phyloP scores from a whole-genome alignment of 2,113 vertebrate genomes.

The Casuarius casuarius region DNA sequence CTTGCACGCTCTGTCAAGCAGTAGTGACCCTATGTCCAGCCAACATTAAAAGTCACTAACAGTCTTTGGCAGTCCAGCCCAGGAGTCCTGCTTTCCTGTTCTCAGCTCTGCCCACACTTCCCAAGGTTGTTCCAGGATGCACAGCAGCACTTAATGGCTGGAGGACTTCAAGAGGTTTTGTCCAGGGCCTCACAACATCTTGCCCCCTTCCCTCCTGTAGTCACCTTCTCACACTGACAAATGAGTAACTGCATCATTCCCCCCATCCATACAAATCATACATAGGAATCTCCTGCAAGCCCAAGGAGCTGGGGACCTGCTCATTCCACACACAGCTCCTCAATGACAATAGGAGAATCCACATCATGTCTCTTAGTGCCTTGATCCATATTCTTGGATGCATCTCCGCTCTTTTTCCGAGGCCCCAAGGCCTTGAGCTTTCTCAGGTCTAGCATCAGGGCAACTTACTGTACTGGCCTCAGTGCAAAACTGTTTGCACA shows the following conservation, averaged over 20 bases:
- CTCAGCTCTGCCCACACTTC: neutral
- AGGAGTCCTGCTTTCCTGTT: neutral
- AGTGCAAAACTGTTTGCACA: neutral
- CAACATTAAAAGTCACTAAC: neutral
- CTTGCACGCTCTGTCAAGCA: neutral
- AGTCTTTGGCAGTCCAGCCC: neutral
- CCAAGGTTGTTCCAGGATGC: neutral
- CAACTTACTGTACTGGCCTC: neutral
- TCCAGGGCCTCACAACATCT: neutral
- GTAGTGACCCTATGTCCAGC: neutral
- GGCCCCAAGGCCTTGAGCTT: neutral
- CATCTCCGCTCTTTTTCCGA: neutral
- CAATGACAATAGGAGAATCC: neutral
- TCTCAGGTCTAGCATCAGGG: neutral
- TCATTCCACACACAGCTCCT: neutral
- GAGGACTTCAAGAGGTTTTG: neutral
- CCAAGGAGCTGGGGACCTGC: neutral
- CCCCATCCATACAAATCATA: neutral
- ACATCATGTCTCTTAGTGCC: accelerated
- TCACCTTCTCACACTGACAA: neutral
- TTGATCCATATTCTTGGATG: neutral
- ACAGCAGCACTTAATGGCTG: neutral
- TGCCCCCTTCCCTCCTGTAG: neutral
- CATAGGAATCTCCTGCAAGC: neutral
- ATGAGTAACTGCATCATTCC: neutral